These are phyloP conservation scores for Tribolium madens DNA, from an alignment of 1,140 invertebrate species.

Conservation along the genomic window DNA sequence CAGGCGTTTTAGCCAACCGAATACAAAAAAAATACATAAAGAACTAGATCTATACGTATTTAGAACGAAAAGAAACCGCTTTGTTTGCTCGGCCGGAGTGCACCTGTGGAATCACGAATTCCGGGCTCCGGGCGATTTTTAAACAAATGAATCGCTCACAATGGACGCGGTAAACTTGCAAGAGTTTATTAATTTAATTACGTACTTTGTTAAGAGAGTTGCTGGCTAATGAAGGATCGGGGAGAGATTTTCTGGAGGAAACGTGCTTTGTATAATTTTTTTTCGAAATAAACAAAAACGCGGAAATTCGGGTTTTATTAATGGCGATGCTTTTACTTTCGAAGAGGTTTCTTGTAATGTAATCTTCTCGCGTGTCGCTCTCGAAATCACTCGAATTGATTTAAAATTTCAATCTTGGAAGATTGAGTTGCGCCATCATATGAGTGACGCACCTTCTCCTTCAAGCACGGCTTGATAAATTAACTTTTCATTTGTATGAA, in stretches of 20 bases:
- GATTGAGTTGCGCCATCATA: constrained; percentile 40
- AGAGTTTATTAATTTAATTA: constrained; percentile 25
- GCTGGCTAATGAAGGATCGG: not conserved
- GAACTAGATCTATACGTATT: constrained; percentile 30
- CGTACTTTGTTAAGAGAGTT: not conserved
- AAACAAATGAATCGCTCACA: constrained; percentile 29
- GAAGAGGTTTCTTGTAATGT: constrained; percentile 2
- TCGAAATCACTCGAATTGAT: constrained; percentile 40
- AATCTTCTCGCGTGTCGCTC: constrained; percentile 25
- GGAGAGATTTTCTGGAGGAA: not conserved
- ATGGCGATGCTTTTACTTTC: not conserved
- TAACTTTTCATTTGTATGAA: constrained; percentile 36
- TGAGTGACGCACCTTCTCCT: constrained; percentile 9
- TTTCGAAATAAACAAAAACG: not conserved
- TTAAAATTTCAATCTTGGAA: constrained; percentile 43
- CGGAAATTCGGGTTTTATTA: not conserved
- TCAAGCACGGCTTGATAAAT: constrained; percentile 18
- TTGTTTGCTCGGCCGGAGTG: constrained; percentile 18
- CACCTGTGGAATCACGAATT: constrained; percentile 23
- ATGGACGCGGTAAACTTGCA: constrained; percentile 15
- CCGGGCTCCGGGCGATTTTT: constrained; percentile 29
- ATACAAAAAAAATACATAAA: constrained; percentile 14
- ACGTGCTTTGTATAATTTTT: not conserved
- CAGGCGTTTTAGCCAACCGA: constrained; percentile 1
- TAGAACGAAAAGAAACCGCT: constrained; percentile 9